These are phyloP conservation scores for Oreochromis spilurus DNA, from an alignment of 2,113 vertebrate genomes.

Conservation along the genomic window DNA sequence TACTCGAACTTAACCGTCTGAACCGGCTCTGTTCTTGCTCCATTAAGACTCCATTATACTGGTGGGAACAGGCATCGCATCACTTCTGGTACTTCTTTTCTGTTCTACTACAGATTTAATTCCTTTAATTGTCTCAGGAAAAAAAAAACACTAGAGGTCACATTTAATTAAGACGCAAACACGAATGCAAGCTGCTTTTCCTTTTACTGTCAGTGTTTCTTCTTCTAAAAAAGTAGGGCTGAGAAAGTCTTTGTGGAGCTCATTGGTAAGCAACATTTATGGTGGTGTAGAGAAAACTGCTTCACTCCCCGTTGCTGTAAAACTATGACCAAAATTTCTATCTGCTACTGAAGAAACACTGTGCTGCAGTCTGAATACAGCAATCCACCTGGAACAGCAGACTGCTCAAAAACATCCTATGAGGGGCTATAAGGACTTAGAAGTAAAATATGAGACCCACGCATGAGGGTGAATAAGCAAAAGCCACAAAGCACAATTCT, in stretches of 20 bases:
- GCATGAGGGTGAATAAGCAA: neutral
- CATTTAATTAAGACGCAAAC: constrained; percentile 3
- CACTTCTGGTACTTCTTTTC: neutral
- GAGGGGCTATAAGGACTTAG: neutral
- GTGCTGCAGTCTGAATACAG: constrained; percentile 2
- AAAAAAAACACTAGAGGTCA: neutral
- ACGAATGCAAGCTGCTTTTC: neutral
- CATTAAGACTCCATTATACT: constrained; percentile 18
- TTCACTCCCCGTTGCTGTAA: constrained; percentile 8
- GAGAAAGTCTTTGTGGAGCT: neutral
- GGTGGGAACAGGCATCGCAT: neutral
- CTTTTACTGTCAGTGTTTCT: neutral
- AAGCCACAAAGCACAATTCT: neutral
- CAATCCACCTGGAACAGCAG: neutral
- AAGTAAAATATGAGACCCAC: neutral
- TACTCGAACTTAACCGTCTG: neutral
- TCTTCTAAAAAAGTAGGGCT: neutral
- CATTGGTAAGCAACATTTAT: neutral
- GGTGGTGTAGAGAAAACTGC: neutral
- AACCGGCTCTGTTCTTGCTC: constrained; percentile 11
- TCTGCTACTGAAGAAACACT: neutral
- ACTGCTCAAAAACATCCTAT: neutral
- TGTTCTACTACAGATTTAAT: neutral
- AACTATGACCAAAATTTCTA: constrained; percentile 4
- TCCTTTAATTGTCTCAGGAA: neutral